Conservation (phyloP, 2,113 vertebrate genomes). For the Apaloderma vittatum region DNA sequence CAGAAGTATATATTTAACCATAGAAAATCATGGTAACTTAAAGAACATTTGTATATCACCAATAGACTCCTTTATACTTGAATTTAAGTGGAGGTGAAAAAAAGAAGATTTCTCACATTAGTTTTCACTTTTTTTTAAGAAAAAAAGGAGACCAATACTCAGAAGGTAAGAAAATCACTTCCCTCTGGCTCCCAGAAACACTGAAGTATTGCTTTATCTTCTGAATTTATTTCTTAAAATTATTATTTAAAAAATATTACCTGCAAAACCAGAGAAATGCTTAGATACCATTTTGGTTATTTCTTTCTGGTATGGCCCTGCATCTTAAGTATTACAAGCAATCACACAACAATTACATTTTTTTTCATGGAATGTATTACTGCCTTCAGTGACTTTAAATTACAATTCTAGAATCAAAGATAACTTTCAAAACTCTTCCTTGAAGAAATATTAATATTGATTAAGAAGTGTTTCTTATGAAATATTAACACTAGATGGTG, state of each 20-base stretch:
- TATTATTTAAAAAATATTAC: neutral
- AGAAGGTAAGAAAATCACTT: neutral
- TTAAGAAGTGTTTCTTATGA: neutral
- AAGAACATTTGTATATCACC: neutral
- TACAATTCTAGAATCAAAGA: neutral
- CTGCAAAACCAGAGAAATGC: neutral
- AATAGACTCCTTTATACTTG: neutral
- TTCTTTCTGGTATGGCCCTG: neutral
- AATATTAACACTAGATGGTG: slow-evolving; percentile 80
- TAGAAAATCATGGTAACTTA: neutral
- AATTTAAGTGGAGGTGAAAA: neutral
- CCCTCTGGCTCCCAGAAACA: fast-evolving
- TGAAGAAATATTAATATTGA: neutral
- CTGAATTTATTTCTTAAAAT: neutral
- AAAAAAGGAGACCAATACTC: neutral
- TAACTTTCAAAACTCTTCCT: neutral
- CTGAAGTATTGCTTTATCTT: neutral
- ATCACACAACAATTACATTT: neutral
- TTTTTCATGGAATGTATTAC: neutral
- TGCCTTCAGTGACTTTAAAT: neutral
- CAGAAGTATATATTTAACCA: neutral
- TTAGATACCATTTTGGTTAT: neutral
- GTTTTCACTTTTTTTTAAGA: neutral
- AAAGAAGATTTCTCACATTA: neutral
- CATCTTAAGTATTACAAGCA: neutral